phyloP scores from a whole-genome alignment of 2,113 vertebrate genomes.

The Protobothrops flavoviridis region DNA sequence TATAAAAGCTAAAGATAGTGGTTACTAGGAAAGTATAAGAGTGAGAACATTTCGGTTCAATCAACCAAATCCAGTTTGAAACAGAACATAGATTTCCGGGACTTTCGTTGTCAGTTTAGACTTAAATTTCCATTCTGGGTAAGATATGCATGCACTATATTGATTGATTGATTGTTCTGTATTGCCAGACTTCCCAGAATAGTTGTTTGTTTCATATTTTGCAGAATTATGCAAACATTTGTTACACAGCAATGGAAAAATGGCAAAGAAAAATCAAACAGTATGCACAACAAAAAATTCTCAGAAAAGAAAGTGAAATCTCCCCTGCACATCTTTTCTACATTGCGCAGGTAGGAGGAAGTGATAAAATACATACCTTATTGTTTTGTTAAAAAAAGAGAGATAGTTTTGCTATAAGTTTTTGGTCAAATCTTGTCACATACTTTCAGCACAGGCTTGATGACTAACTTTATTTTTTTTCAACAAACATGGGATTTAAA shows the following conservation, averaged over 20 bases:
- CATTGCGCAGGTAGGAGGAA: slow-evolving; percentile 82
- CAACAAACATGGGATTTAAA: background rate
- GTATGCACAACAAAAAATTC: slow-evolving; percentile 82
- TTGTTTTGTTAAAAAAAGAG: background rate
- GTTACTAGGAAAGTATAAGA: background rate
- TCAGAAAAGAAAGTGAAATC: slow-evolving; percentile 88
- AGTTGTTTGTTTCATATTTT: slow-evolving; percentile 39
- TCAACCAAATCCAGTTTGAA: background rate
- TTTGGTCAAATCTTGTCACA: background rate
- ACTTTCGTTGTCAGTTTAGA: background rate
- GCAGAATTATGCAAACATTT: slow-evolving; percentile 91
- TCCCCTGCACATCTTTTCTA: slow-evolving; percentile 90
- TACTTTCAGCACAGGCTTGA: background rate
- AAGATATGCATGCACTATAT: too few species aligned
- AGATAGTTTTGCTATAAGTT: background rate
- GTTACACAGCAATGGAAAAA: slow-evolving; percentile 90
- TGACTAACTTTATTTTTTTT: background rate
- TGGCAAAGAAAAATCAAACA: slow-evolving; percentile 84
- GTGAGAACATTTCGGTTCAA: background rate
- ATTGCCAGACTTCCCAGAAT: background rate
- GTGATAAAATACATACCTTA: background rate
- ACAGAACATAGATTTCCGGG: background rate
- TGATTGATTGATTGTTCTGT: background rate
- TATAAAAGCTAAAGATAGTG: background rate
- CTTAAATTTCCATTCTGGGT: background rate